A percentile compares a stretch with the other conserved stretches of the same genome.
phyloP scores from a whole-genome alignment of 2,888 invertebrate genomes.

The Gnatocerus cornutus region DNA sequence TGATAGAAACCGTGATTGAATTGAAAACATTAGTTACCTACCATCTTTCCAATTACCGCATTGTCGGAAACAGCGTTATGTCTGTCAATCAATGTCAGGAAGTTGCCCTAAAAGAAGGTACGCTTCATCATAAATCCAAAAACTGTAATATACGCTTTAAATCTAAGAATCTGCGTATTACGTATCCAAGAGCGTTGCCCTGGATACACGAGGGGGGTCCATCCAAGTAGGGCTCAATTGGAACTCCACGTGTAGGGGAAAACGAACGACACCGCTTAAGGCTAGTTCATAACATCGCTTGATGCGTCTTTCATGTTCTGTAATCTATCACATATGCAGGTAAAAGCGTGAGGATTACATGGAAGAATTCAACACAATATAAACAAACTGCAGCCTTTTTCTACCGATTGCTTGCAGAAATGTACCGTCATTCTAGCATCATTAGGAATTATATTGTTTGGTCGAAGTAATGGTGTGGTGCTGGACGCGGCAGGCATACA shows the following conservation, averaged over 20 bases:
- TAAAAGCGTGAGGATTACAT: conserved; percentile 1
- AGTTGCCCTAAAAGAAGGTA: conserved; percentile 32
- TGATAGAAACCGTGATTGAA: conserved; percentile 1
- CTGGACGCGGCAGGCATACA: conserved; percentile 33
- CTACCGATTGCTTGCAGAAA: neutral
- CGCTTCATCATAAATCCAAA: conserved; percentile 29
- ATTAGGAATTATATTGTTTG: conserved; percentile 20
- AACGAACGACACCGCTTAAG: conserved; percentile 45
- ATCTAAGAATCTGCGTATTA: conserved; percentile 47
- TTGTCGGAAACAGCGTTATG: conserved; percentile 23
- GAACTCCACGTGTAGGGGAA: conserved; percentile 48
- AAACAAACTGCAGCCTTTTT: conserved; percentile 9
- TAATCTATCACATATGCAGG: conserved; percentile 16
- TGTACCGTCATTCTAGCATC: conserved; percentile 29
- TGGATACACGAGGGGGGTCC: conserved; percentile 50
- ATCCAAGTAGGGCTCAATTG: conserved; percentile 45
- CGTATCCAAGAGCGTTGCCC: conserved; percentile 50
- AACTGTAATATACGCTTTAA: conserved; percentile 37
- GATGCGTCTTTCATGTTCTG: conserved; percentile 40
- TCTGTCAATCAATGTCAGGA: conserved; percentile 32
- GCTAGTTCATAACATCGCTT: conserved; percentile 41
- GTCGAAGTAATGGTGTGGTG: conserved; percentile 13
- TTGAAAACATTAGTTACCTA: conserved; percentile 3
- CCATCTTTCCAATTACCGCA: conserved; percentile 11
- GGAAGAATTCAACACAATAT: neutral